Conservation (phyloP, 2,888 invertebrate genomes). For the Hyposoter didymator region DNA sequence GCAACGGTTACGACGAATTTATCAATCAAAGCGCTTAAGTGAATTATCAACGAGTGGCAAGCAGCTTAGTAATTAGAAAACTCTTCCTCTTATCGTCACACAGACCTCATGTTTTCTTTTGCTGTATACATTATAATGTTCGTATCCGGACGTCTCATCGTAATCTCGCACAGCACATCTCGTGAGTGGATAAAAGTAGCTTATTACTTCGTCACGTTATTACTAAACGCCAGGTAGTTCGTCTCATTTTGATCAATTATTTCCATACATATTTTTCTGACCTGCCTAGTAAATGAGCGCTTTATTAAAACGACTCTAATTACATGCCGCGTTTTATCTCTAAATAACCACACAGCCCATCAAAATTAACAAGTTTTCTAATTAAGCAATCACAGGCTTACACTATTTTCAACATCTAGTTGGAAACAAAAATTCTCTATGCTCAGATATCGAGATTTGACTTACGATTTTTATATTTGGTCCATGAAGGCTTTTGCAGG, state of each 20-base stretch:
- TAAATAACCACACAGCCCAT: background rate
- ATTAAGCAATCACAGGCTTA: background rate
- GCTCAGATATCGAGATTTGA: background rate
- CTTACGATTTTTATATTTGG: background rate
- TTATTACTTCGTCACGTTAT: slow-evolving; percentile 40
- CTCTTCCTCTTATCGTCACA: slow-evolving; percentile 13
- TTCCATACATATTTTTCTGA: slow-evolving; percentile 16
- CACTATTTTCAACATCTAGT: background rate
- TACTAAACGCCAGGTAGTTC: slow-evolving; percentile 13
- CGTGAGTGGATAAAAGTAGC: slow-evolving; percentile 69
- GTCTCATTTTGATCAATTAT: slow-evolving; percentile 16
- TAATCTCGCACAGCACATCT: slow-evolving; percentile 74
- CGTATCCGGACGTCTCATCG: slow-evolving; percentile 75
- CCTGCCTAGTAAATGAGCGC: background rate
- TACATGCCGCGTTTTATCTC: background rate
- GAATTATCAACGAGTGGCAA: slow-evolving; percentile 13
- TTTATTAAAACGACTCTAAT: slow-evolving; percentile 7
- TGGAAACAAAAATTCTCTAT: background rate
- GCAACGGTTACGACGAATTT: background rate
- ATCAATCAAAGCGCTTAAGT: slow-evolving; percentile 13
- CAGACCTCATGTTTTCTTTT: slow-evolving; percentile 9
- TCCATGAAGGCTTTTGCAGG: background rate
- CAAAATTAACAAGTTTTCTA: background rate
- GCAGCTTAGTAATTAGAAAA: slow-evolving; percentile 32
- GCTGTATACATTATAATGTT: slow-evolving; percentile 19